These are phyloP conservation scores for Noctua janthina DNA, from an alignment of 2,888 invertebrate species.

Conservation along the genomic window DNA sequence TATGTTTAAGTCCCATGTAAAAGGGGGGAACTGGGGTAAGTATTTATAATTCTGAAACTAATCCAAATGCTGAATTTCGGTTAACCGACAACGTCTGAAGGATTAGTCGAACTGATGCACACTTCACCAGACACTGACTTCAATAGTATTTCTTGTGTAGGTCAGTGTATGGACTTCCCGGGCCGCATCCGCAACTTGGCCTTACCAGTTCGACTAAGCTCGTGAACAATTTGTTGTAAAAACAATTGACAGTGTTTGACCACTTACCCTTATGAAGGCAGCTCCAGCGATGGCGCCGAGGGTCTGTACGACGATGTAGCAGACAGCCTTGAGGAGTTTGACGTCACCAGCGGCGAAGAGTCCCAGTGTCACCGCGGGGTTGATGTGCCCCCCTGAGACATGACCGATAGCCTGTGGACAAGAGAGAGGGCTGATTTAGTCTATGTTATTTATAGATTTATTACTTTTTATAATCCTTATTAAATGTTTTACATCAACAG, in stretches of 20 bases:
- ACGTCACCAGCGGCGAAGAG: constrained; percentile 95
- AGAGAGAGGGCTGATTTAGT: constrained; percentile 31
- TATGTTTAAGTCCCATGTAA: neutral
- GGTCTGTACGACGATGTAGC: constrained; percentile 95
- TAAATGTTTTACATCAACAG: neutral
- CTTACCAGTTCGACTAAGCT: neutral
- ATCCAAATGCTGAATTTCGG: neutral
- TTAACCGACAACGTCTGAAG: neutral
- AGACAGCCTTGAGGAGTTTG: constrained; percentile 93
- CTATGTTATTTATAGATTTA: neutral
- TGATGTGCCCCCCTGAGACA: constrained; percentile 97
- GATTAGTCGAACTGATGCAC: neutral
- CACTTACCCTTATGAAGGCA: constrained; percentile 92
- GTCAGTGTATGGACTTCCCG: neutral
- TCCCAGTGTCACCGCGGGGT: constrained; percentile 97
- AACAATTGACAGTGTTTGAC: neutral
- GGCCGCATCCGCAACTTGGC: neutral
- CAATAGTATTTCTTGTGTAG: neutral
- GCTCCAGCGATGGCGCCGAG: constrained; percentile 95
- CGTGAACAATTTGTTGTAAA: neutral
- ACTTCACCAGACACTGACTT: neutral
- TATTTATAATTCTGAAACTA: neutral
- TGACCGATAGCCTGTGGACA: constrained; percentile 94
- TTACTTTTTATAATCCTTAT: neutral
- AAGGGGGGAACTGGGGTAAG: neutral